Evolutionary conservation across 2,888 invertebrate genomes (phyloP).

Genomic region (Dryobota labecula): DNA sequence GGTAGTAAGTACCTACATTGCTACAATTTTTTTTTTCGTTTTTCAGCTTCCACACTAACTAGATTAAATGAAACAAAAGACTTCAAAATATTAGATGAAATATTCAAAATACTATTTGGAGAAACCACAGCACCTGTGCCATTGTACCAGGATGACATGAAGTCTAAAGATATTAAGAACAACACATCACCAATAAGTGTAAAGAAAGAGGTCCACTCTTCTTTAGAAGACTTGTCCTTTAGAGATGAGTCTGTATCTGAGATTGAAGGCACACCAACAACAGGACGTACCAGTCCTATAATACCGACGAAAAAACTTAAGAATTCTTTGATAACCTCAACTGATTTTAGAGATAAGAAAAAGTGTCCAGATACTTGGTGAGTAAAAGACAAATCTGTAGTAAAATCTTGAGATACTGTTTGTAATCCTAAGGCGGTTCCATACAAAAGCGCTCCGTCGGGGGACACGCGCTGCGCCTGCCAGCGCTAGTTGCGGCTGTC

Average conservation of each 20-base stretch:
- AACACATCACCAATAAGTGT: conserved; percentile 36
- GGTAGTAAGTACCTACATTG: too few relatives aligned
- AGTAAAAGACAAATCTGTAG: conserved; percentile 37
- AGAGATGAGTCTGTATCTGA: conserved; percentile 80
- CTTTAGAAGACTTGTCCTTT: conserved; percentile 65
- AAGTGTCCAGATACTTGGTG: conserved; percentile 83
- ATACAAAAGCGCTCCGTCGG: too few relatives aligned
- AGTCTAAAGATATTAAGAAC: conserved; percentile 37
- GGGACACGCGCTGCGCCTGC: too few relatives aligned
- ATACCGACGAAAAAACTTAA: conserved; percentile 77
- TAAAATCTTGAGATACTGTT: background rate
- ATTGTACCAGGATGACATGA: conserved; percentile 16
- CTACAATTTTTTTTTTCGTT: too few relatives aligned
- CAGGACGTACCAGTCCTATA: conserved; percentile 83
- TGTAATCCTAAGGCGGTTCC: too few relatives aligned
- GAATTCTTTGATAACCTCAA: conserved; percentile 50
- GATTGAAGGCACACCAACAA: conserved; percentile 82
- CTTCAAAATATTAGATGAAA: conserved; percentile 75
- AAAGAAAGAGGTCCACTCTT: conserved; percentile 55
- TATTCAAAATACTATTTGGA: conserved; percentile 79
- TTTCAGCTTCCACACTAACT: conserved; percentile 75
- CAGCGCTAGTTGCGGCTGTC: too few relatives aligned
- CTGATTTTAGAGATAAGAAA: conserved; percentile 81
- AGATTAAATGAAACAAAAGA: conserved; percentile 81
- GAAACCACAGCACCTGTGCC: conserved; percentile 55